phyloP scores from a whole-genome alignment of 2,888 invertebrate genomes.

The Petrolisthes manimaculis region DNA sequence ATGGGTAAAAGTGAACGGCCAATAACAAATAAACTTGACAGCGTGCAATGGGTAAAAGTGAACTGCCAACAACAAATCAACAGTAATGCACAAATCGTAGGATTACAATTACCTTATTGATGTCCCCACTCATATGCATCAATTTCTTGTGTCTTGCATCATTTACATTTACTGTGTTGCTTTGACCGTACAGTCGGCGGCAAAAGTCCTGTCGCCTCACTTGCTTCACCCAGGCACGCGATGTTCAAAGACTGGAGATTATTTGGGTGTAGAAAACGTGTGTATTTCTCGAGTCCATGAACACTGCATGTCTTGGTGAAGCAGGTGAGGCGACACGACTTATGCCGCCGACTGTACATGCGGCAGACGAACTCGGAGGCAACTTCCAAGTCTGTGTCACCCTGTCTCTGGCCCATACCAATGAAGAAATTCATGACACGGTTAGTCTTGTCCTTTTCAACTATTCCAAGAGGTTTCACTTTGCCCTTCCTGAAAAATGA shows the following conservation, averaged over 20 bases:
- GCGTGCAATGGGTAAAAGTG: not conserved
- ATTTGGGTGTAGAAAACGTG: too few species aligned
- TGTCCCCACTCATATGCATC: slow-evolving; percentile 20
- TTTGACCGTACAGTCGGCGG: not conserved
- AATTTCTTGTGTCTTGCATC: slow-evolving; percentile 15
- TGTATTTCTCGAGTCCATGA: too few species aligned
- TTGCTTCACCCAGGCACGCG: too few species aligned
- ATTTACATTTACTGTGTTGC: slow-evolving; percentile 3
- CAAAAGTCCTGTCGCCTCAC: too few species aligned
- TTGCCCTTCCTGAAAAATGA: slow-evolving; percentile 15
- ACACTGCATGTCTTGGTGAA: too few species aligned
- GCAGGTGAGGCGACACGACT: too few species aligned
- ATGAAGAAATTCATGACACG: not conserved
- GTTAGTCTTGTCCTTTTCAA: slow-evolving; percentile 12
- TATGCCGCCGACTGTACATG: too few species aligned
- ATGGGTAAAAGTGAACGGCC: not conserved
- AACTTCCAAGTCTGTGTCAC: not conserved
- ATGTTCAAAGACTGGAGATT: too few species aligned
- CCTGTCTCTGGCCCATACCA: not conserved
- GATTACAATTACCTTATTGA: slow-evolving; percentile 1
- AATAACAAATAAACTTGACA: too few species aligned
- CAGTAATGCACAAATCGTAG: too few species aligned
- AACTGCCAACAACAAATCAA: too few species aligned
- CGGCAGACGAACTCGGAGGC: slow-evolving; percentile 4
- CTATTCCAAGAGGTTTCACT: slow-evolving; percentile 11